phyloP scores from a whole-genome alignment of 2,113 vertebrate genomes.

The Sus scrofa region T2T-Sscrofa CM000819.6:1530001-1530500 shows the following conservation, averaged over 20 bases:
- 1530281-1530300: neutral
- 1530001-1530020: neutral
- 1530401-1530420: neutral
- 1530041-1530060: too few relatives aligned
- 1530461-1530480: neutral
- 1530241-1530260: neutral
- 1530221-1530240: too few relatives aligned
- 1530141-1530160: too few relatives aligned
- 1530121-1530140: too few relatives aligned
- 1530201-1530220: too few relatives aligned
- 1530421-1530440: neutral
- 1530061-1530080: too few relatives aligned
- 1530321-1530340: neutral
- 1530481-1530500: neutral
- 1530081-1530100: too few relatives aligned
- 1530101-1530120: too few relatives aligned
- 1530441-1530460: neutral
- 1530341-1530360: neutral
- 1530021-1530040: neutral
- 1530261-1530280: neutral
- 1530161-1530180: too few relatives aligned
- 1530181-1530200: too few relatives aligned
- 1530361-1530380: too few relatives aligned
- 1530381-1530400: accelerated
- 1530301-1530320: neutral